A percentile compares a stretch with the other conserved stretches of the same genome.
These are phyloP conservation scores for Tipula vernalis DNA, from an alignment of 2,888 invertebrate species.

Conservation along the genomic window DNA sequence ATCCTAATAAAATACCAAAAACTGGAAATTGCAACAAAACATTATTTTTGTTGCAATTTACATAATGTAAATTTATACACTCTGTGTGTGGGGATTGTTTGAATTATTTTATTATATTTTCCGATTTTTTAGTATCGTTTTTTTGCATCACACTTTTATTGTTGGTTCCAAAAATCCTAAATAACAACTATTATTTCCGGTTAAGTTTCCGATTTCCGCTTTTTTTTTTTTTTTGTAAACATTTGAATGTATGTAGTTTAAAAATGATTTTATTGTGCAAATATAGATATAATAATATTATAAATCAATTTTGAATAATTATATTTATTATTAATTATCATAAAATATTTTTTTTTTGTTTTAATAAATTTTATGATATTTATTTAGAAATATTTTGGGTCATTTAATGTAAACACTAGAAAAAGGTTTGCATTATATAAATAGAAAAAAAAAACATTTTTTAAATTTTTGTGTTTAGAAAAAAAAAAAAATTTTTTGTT, in stretches of 20 bases:
- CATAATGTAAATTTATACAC: background rate
- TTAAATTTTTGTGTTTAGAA: background rate
- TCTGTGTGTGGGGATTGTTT: background rate
- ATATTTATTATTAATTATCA: background rate
- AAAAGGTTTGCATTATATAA: background rate
- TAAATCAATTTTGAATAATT: background rate
- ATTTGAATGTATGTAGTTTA: background rate
- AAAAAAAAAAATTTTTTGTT: background rate
- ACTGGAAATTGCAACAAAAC: background rate
- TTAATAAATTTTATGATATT: background rate
- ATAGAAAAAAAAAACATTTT: background rate
- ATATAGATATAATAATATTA: background rate
- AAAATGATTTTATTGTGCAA: background rate
- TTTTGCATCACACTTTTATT: background rate
- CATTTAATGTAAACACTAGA: background rate
- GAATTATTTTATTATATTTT: background rate
- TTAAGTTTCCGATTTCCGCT: background rate
- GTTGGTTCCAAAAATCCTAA: background rate
- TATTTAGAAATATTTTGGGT: background rate
- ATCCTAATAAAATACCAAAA: background rate
- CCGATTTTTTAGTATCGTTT: background rate
- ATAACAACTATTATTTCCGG: background rate
- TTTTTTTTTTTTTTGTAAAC: background rate
- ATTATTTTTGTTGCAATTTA: background rate
- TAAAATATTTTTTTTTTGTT: background rate